phyloP scores from a whole-genome alignment of 92 coral and sea anemone species.

The Muricea muricata region DNA sequence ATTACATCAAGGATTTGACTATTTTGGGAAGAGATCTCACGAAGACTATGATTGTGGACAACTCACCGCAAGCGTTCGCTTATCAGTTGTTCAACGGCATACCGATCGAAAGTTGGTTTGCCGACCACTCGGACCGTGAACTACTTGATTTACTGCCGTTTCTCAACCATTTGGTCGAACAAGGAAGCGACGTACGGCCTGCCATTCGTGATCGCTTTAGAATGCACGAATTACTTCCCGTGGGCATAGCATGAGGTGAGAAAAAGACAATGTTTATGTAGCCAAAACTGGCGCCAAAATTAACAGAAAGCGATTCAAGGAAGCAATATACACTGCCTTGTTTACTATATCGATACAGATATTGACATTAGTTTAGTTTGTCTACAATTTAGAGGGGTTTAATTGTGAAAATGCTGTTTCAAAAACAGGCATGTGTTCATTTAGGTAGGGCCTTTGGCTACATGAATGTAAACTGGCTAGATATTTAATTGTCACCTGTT shows the following conservation, averaged over 20 bases:
- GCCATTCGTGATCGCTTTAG: slow-evolving; percentile 97
- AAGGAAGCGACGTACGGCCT: slow-evolving; percentile 90
- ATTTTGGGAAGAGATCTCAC: slow-evolving; percentile 97
- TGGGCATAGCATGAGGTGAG: slow-evolving; percentile 22
- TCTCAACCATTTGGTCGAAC: slow-evolving; percentile 84
- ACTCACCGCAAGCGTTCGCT: slow-evolving; percentile 99
- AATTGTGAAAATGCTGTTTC: not conserved
- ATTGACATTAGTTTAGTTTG: not conserved
- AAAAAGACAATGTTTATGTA: slow-evolving; percentile 15
- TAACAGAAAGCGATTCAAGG: not conserved
- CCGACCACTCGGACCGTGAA: slow-evolving; percentile 91
- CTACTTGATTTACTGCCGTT: slow-evolving; percentile 90
- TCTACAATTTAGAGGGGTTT: not conserved
- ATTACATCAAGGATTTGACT: slow-evolving; percentile 94
- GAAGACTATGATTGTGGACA: slow-evolving; percentile 99
- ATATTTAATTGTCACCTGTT: slow-evolving; percentile 13
- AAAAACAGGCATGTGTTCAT: not conserved
- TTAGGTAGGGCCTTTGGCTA: not conserved
- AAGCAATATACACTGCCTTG: not conserved
- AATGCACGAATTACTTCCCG: slow-evolving; percentile 85
- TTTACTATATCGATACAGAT: not conserved
- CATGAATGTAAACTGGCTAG: not conserved
- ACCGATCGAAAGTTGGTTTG: slow-evolving; percentile 99
- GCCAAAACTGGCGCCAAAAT: slow-evolving; percentile 25
- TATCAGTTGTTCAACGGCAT: slow-evolving; percentile 98